phyloP scores from a whole-genome alignment of 2,113 vertebrate species.

The Dasyornis broadbenti region DNA sequence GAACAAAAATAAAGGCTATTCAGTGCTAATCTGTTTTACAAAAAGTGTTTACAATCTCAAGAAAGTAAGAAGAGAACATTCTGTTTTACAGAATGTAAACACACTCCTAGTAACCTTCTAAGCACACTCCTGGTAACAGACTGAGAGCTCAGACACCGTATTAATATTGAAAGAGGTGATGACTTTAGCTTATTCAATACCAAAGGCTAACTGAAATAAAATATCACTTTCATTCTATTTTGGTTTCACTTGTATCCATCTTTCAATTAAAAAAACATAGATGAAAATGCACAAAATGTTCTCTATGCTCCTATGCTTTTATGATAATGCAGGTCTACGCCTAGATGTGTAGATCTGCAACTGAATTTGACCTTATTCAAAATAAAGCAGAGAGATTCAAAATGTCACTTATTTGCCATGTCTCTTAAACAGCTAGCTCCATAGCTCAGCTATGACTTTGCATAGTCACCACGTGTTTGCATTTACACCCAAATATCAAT shows the following conservation, averaged over 20 bases:
- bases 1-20: background rate
- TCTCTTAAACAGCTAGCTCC: background rate
- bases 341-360: background rate
- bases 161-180: background rate
- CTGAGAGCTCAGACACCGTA: background rate
- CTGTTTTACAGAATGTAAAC: background rate
- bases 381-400: background rate
- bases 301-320: background rate
- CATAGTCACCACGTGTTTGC: background rate
- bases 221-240: background rate
- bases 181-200: background rate
- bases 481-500: background rate
- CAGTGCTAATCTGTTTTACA: background rate
- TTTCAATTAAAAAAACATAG: background rate
- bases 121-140: background rate
- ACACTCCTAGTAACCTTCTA: background rate
- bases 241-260: background rate
- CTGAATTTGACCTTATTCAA: background rate
- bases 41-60: background rate
- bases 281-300: background rate
- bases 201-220: constrained; percentile 2
- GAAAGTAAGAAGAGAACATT: background rate
- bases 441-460: background rate
- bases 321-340: background rate
- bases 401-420: background rate